Base-by-base conservation (phyloP, 2,888 invertebrate species). In the Sphinx pinastri region DNA sequence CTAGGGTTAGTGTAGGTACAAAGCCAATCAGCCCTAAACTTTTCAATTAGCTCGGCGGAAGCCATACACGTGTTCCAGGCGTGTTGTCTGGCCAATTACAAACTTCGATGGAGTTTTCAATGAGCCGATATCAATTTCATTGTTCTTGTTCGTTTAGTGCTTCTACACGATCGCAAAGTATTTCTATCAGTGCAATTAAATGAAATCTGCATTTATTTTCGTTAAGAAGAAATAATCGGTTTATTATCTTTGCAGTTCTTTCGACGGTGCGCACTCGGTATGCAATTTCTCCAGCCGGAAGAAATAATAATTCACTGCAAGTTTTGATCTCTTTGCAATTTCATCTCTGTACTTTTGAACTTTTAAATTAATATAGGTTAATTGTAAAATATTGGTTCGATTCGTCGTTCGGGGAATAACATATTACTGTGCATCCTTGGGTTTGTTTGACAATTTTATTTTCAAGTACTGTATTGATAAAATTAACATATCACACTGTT, bases 31-130 rank as follows among this genome's bases (percentile, higher is more conserved):
- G 7, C n/a, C 12, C 16, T 47, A 16, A 60, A 60, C 45, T 59
- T 60, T 7, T 45, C 3, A 8, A 60, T 13, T 19, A 49, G 12
- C 49, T 49, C 47, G 16, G 45, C n/a, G 16, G 6, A 19, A 19
- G 19, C 19, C 16, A 4, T 60, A 47, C 19, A 0, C 16, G 47
- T 47, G 19, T 47, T 16, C 5, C 8, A 25, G 25, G 25, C 25
- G 0, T 38, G 12, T 13, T 5, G 47, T 13, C 13, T 5, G 49
- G 47, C 63, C 63, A 63, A 63, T 49, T 25, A 63, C 47, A 49
- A 63, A 63, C 19, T 49, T 63, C 19, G 49, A 49, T 49, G 19
- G 47, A 49, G 47, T 63, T 63, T 63, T 13, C 13, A 63, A 47
- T 7, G 6, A 12, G 13, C 63, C 19, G 49, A 49, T 49, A 63